A percentile compares a stretch with the other conserved stretches of the same genome.
phyloP scores from a whole-genome alignment of 2,113 vertebrate species.

The Phasianus colchicus region DNA sequence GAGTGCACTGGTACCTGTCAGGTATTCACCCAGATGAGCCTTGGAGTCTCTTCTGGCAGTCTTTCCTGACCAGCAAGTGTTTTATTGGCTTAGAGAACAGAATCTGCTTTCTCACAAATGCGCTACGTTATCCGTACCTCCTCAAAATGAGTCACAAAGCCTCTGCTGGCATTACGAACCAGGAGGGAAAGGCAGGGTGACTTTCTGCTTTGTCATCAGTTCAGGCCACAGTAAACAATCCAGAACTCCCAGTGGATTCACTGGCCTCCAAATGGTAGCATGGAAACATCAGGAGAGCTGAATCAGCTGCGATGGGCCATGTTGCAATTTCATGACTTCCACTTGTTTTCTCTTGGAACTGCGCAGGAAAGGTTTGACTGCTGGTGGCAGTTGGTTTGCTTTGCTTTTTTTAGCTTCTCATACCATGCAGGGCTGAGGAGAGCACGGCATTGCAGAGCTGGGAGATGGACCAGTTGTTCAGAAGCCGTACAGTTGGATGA shows the following conservation, averaged over 20 bases:
- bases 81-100: background rate
- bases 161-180: no score
- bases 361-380: background rate
- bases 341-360: background rate
- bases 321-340: background rate
- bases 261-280: rapidly evolving
- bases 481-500: rapidly evolving
- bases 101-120: no score
- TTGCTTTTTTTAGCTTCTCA: background rate
- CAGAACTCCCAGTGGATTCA: background rate
- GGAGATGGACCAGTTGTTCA: rapidly evolving
- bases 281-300: rapidly evolving
- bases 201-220: background rate
- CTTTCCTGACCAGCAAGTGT: background rate
- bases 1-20: no score
- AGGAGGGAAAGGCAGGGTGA: background rate
- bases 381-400: background rate
- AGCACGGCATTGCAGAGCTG: background rate
- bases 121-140: background rate
- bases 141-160: background rate
- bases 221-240: background rate
- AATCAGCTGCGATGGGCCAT: background rate
- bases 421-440: rapidly evolving
- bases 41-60: background rate
- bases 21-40: background rate